Conservation (phyloP, 2,888 invertebrate species). For the Ctena decussata region DNA sequence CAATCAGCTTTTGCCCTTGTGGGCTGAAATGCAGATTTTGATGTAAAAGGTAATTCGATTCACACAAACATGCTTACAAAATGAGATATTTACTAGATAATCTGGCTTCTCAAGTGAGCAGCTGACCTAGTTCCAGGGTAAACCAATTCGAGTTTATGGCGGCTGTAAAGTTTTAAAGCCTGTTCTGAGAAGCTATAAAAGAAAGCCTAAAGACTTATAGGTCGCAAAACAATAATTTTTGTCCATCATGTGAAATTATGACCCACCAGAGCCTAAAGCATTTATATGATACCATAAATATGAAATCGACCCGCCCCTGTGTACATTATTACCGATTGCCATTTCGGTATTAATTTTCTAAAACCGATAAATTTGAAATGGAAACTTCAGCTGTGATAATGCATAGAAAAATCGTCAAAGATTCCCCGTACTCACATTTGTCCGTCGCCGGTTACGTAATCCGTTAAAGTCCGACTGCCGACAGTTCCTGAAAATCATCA, state of each 20-base stretch:
- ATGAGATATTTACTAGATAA: conserved; percentile 4
- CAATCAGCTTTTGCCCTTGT: background rate
- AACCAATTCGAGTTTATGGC: conserved; percentile 60
- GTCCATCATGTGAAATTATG: conserved; percentile 63
- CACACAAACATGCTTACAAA: conserved; percentile 1
- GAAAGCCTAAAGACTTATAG: conserved; percentile 59
- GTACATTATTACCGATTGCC: background rate
- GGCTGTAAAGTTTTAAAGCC: conserved; percentile 62
- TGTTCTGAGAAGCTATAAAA: conserved; percentile 51
- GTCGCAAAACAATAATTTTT: conserved; percentile 59
- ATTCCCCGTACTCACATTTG: background rate
- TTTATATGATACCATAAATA: conserved; percentile 27
- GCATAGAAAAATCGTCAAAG: background rate
- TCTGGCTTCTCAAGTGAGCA: conserved; percentile 6
- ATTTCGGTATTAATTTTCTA: background rate
- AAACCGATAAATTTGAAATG: background rate
- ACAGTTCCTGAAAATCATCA: background rate
- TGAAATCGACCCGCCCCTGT: conserved; percentile 3
- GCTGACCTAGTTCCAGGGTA: conserved; percentile 37
- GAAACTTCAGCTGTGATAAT: background rate
- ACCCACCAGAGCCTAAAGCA: conserved; percentile 47
- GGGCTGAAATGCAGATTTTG: conserved; percentile 4
- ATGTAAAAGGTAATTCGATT: background rate
- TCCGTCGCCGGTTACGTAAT: background rate
- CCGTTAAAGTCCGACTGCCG: background rate